Evolutionary conservation across 1,140 invertebrate genomes (phyloP), one percentile per base, ranked within the genome.

Genomic region (Phthorimaea operculella): DNA sequence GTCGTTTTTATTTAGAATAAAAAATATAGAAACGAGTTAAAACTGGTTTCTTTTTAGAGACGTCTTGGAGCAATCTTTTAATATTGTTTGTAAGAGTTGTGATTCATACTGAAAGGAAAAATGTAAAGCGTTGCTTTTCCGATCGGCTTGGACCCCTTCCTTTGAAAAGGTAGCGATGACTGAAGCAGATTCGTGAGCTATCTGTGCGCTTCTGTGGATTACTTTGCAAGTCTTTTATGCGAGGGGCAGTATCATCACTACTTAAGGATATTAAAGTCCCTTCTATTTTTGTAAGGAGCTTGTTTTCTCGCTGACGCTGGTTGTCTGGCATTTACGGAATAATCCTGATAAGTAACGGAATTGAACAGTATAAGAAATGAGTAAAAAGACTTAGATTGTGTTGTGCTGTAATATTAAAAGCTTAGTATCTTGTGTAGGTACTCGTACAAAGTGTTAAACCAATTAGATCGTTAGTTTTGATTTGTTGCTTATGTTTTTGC

Each of bases 191-290:
- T 79, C 71, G 72, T 68, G 66, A 72, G 79, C 80, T 79, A 77
- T 76, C 79, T 73, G 67, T 67, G 52, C 73, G 73, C 72, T 72
- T 77, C 76, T 72, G 70, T 72, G 78, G 78, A 84, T 84, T 83
- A 84, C 79, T 83, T 82, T 79, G 79, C 79, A 82, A 80, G 76
- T 81, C 79, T 74, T 82, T 81, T 84, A 79, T 81, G 79, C 70
- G 65, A 72, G 59, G 72, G 74, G 68, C 74, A 71, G 78, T 84
- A 84, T 83, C 78, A 84, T 82, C 81, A 83, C 81, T 84, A 83
- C 81, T 84, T 84, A 84, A 79, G 78, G 77, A 83, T 84, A 84
- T 84, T 84, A 84, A 83, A 84, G 81, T 80, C 79, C 78, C 74
- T 79, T 74, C 71, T 80, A 79, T 80, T 75, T 76, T 72, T 79